A percentile compares a stretch with the other conserved stretches of the same genome.
These are phyloP conservation scores for Sebastes wilsoni DNA, from an alignment of 2,797 vertebrate species.

Conservation along the genomic window DNA sequence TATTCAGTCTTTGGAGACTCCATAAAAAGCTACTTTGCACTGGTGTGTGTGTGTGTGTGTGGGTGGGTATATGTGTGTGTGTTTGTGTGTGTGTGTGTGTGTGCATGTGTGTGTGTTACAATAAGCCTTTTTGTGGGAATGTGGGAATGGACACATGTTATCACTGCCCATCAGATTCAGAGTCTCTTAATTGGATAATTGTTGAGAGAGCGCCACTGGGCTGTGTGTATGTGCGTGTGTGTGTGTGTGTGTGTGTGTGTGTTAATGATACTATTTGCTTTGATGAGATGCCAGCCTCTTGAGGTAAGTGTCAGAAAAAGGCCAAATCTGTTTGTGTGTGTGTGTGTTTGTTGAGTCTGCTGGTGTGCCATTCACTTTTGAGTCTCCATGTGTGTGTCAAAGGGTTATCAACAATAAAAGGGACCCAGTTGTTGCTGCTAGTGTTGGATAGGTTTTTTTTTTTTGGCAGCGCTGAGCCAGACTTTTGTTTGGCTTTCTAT, in stretches of 20 bases:
- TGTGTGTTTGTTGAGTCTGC: conserved; percentile 1
- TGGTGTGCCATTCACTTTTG: conserved; percentile 9
- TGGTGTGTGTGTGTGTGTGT: background rate
- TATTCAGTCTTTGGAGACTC: conserved; percentile 47
- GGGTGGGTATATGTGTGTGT: background rate
- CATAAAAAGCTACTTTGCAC: conserved; percentile 48
- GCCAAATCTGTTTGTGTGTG: conserved; percentile 28
- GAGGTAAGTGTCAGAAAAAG: conserved; percentile 49
- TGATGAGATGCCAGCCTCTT: conserved; percentile 52
- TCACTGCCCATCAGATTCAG: conserved; percentile 48
- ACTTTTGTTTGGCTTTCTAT: conserved; percentile 41
- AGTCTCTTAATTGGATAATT: conserved; percentile 57
- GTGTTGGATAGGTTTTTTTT: conserved; percentile 20
- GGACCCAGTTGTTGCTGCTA: conserved; percentile 32
- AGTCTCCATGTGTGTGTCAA: background rate
- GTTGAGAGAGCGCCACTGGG: conserved; percentile 8
- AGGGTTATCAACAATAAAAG: conserved; percentile 59
- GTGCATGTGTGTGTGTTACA: background rate
- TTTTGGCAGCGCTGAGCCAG: conserved; percentile 12
- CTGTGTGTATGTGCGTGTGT: background rate
- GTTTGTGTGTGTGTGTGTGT: background rate
- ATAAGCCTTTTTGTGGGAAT: conserved; percentile 33
- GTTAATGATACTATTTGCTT: conserved; percentile 9
- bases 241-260: conserved; percentile 14
- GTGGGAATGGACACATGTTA: conserved; percentile 44